phyloP scores from a whole-genome alignment of 2,113 vertebrate genomes.

The Chamaetylas fuelleborni region DNA sequence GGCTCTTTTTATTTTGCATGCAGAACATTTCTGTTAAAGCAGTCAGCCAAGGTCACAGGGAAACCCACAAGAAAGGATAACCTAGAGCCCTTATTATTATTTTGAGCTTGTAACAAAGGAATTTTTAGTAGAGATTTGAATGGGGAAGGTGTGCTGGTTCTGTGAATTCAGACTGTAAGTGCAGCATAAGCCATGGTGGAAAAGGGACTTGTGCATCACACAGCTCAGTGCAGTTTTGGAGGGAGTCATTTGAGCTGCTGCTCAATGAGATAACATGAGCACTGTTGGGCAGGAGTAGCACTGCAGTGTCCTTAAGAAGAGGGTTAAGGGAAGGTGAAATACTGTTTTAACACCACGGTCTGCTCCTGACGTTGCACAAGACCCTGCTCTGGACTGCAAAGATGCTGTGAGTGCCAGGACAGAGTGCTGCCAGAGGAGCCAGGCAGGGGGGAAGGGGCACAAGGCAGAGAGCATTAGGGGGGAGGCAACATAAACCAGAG shows the following conservation, averaged over 20 bases:
- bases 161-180: background rate
- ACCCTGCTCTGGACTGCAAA: background rate
- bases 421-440: background rate
- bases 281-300: background rate
- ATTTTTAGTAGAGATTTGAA: background rate
- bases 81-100: constrained; percentile 18
- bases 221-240: background rate
- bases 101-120: constrained; percentile 1
- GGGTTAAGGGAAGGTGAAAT: constrained; percentile 48
- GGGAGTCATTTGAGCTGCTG: background rate
- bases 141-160: background rate
- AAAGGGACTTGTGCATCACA: background rate
- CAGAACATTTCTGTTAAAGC: background rate
- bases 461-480: background rate
- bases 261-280: background rate
- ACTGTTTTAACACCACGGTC: background rate
- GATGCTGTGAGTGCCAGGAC: background rate
- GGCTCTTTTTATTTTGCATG: background rate
- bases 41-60: constrained; percentile 32
- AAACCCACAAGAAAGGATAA: constrained; percentile 35
- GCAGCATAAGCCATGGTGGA: background rate
- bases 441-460: background rate
- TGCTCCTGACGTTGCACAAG: background rate
- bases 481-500: background rate
- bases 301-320: constrained; percentile 48